phyloP scores from a whole-genome alignment of 1,140 invertebrate genomes.

The Euborellia annulipes region DNA sequence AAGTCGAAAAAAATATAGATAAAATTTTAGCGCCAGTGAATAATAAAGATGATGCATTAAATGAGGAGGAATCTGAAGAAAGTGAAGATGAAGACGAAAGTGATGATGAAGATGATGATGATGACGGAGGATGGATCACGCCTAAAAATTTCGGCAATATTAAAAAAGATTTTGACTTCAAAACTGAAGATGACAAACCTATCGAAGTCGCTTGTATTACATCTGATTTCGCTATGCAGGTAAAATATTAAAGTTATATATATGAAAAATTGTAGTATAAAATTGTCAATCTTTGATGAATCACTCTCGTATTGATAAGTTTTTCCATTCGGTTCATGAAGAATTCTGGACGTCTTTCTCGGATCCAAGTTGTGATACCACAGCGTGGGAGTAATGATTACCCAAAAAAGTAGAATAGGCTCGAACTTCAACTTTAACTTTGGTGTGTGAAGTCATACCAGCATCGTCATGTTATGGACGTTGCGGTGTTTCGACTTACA shows the following conservation, averaged over 20 bases:
- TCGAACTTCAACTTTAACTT: too few species aligned
- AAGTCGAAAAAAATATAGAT: slow-evolving; percentile 24
- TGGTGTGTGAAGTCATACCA: too few species aligned
- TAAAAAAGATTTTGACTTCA: slow-evolving; percentile 49
- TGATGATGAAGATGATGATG: slow-evolving; percentile 38
- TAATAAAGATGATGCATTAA: neutral
- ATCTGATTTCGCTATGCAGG: slow-evolving; percentile 89
- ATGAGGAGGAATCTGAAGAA: slow-evolving; percentile 9
- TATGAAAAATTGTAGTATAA: neutral
- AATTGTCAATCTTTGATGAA: neutral
- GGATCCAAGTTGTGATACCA: too few species aligned
- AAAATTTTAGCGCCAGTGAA: slow-evolving; percentile 23
- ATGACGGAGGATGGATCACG: slow-evolving; percentile 78
- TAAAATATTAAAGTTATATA: slow-evolving; percentile 16
- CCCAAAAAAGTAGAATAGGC: too few species aligned
- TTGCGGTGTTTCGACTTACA: too few species aligned
- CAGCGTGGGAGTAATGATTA: too few species aligned
- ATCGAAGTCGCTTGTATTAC: slow-evolving; percentile 81
- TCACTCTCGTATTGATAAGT: neutral
- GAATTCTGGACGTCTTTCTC: too few species aligned
- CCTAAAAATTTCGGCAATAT: slow-evolving; percentile 62
- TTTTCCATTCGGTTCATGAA: too few species aligned
- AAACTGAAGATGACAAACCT: slow-evolving; percentile 39
- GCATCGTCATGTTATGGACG: too few species aligned
- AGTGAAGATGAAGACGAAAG: slow-evolving; percentile 21